phyloP scores from a whole-genome alignment of 2,113 vertebrate species.

The Hippocampus abdominalis region DNA sequence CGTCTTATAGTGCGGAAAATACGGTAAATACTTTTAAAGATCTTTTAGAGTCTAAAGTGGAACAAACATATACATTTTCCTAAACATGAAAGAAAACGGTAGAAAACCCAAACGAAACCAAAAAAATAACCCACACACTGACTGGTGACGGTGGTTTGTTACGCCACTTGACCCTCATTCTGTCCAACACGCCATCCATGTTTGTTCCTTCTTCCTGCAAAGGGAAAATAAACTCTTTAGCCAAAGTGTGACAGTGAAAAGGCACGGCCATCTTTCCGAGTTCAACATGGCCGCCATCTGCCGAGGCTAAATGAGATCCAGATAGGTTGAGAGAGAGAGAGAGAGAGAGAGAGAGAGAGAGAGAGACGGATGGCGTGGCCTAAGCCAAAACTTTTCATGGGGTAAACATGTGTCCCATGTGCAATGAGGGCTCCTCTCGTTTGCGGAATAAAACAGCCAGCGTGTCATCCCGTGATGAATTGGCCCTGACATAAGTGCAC shows the following conservation, averaged over 20 bases:
- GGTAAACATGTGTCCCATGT: constrained; percentile 54
- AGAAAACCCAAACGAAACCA: background rate
- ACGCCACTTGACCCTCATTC: background rate
- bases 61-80: too few species aligned
- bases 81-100: too few species aligned
- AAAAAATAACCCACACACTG: background rate
- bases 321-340: constrained; percentile 31
- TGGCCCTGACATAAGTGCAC: background rate
- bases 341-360: constrained; percentile 16
- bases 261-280: constrained; percentile 20
- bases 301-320: constrained; percentile 58
- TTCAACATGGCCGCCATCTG: constrained; percentile 66
- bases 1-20: too few species aligned
- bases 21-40: too few species aligned
- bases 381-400: constrained; percentile 28
- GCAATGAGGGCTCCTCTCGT: constrained; percentile 47
- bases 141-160: background rate
- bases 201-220: background rate
- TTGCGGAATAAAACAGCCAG: constrained; percentile 24
- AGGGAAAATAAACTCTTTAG: background rate
- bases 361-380: background rate
- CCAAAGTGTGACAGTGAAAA: constrained; percentile 22
- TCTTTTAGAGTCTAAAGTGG: too few species aligned
- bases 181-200: background rate
- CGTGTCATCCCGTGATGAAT: constrained; percentile 21